Base-by-base conservation (phyloP, 2,797 vertebrate genomes). In the Jordanella pulchra region DNA sequence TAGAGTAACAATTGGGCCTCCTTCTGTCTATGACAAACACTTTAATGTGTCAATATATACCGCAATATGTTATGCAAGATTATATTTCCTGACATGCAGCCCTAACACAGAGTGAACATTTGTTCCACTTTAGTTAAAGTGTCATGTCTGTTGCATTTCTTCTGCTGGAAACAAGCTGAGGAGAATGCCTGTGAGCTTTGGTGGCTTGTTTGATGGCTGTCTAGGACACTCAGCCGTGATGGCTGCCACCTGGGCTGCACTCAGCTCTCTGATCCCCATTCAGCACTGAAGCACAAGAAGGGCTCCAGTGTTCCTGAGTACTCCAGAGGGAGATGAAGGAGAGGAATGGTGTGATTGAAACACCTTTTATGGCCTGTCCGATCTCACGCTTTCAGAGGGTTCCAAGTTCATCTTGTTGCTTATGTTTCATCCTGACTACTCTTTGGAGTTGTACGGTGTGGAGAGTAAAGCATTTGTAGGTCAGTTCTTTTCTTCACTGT, bases 331-430 rank as follows among this genome's bases (percentile, higher is more conserved):
- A 67, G 44, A 60, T 60, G 54, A 78, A 71, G 60, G 60, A 63
- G 72, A 55, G 30, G 51, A 68, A 76, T 69, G 74, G 53, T 65
- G 70, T 72, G 70, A 82, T 86, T 88, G 85, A 25, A 80, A 66
- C 67, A 73, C 25, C 75, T 81, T 84, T 79, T 21, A 76, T 64
- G 45, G 27, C 42, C 53, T 27, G 65, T 55, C 58, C 82, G 74
- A 87, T 85, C 70, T 47, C 58, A 86, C 72, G 67, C 65, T 82
- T 82, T 84, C 67, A 86, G 72, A 85, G 48, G 72, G 79, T 72
- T 74, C 54, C 45, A 35, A 60, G 50, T 65, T 79, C 65, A 67
- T 74, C 35, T 50, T 73, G 53, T 21, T 50, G 27, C 78, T 69
- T 54, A 28, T 17, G 32, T 25, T 27, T 81, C 72, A 73, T 76